Conservation (phyloP, 2,888 invertebrate species). For the Ormyrus pomaceus region DNA sequence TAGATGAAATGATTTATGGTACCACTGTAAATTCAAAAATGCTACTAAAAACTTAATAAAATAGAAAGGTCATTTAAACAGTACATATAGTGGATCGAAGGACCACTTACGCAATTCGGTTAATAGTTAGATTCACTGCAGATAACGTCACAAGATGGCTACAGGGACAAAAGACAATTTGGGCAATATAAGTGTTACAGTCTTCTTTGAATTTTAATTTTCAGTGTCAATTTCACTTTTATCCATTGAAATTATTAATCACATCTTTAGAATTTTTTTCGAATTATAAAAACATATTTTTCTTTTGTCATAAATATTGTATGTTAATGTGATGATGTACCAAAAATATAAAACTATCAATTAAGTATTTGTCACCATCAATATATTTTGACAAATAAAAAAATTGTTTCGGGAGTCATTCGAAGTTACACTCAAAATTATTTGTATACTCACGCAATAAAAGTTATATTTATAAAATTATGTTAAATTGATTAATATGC, state of each 20-base stretch:
- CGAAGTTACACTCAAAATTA: constrained; percentile 16
- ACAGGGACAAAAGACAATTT: constrained; percentile 76
- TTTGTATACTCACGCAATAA: constrained; percentile 19
- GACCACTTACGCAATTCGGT: constrained; percentile 93
- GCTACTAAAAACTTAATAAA: constrained; percentile 58
- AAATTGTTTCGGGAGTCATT: constrained; percentile 4
- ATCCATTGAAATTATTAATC: constrained; percentile 13
- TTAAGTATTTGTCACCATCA: constrained; percentile 19
- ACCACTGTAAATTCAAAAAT: constrained; percentile 68
- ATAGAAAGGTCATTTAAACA: constrained; percentile 64
- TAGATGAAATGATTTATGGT: constrained; percentile 53
- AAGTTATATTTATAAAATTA: constrained; percentile 12
- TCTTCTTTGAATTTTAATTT: constrained; percentile 39
- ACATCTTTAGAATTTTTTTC: not conserved
- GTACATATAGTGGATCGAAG: constrained; percentile 73
- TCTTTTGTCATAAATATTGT: constrained; percentile 38
- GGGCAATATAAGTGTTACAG: constrained; percentile 67
- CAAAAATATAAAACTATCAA: constrained; percentile 19
- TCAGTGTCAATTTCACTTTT: constrained; percentile 10
- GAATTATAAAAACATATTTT: constrained; percentile 13
- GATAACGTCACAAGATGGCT: constrained; percentile 96
- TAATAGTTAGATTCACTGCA: constrained; percentile 93
- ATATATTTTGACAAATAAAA: constrained; percentile 28
- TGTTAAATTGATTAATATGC: not conserved
- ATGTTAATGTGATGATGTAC: constrained; percentile 34